Evolutionary conservation across 2,113 vertebrate genomes (phyloP), one percentile per base, ranked within the genome.

Genomic region (Zingel zingel): DNA sequence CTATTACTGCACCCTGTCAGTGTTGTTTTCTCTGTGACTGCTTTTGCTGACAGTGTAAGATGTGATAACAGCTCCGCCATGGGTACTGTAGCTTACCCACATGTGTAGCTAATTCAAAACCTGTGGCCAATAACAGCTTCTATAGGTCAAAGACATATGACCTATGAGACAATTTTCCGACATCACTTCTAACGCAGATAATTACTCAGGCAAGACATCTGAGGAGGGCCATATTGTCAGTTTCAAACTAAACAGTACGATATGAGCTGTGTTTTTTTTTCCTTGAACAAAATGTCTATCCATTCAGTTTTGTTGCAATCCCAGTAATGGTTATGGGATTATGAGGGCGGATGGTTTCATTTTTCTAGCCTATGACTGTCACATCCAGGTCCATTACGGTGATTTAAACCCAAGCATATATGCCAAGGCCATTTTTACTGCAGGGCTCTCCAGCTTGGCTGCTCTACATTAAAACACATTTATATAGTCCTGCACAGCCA

Each of bases 341-440:
- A 91, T 80, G 86, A 89, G 76, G 81, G 74, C 64, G 90, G 89
- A 92, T 91, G 92, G 91, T 93, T 91, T 91, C 89, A 91, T 89
- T 93, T 93, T 92, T 88, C 83, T 89, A 70, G 83, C 79, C 86
- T 87, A 82, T 92, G 95, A 94, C 89, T 94, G 92, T 94, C 93
- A 94, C 91, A 90, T 88, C 73, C 80, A 91, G 81, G 81, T 84
- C 89, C 89, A 87, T 88, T 94, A 91, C 65, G 59, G 68, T 92
- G 94, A 95, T 95, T 94, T 95, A 95, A 91, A 89, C 73, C 61
- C 81, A 73, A 57, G 82, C 27, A 68, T 81, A 89, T 89, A 93
- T 90, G 90, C 90, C 92, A 91, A 89, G 91, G 90, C 85, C 81
- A 64, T 89, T 94, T 93, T 94, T 89, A 93, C 88, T 85, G 68